phyloP scores from a whole-genome alignment of 2,797 vertebrate species.

The Coendou prehensilis region DNA sequence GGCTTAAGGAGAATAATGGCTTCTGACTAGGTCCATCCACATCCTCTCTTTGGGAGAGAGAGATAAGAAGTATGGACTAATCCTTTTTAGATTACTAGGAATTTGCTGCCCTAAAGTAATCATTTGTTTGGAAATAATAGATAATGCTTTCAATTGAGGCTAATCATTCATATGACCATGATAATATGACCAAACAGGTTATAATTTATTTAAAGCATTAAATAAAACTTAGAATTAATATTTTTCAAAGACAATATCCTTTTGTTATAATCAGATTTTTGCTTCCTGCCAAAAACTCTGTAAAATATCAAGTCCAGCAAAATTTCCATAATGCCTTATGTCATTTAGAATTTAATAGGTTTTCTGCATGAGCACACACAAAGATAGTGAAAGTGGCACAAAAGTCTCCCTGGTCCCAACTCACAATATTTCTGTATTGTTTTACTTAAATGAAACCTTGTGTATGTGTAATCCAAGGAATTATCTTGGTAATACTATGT shows the following conservation, averaged over 20 bases:
- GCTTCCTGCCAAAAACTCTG: background rate
- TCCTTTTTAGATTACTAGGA: background rate
- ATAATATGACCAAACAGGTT: slow-evolving; percentile 13
- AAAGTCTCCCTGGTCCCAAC: background rate
- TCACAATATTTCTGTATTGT: background rate
- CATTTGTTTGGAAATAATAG: background rate
- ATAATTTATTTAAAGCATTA: background rate
- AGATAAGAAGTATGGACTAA: background rate
- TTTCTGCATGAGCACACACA: slow-evolving; percentile 25
- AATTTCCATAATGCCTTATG: slow-evolving; percentile 50
- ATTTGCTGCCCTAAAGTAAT: background rate
- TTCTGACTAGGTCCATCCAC: background rate
- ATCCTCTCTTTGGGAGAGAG: background rate
- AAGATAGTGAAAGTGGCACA: slow-evolving; percentile 1
- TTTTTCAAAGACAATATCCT: background rate
- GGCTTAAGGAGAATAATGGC: background rate
- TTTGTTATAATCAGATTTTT: slow-evolving; percentile 37
- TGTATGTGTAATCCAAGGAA: background rate
- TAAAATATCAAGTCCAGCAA: background rate
- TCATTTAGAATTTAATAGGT: slow-evolving; percentile 48
- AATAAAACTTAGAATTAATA: background rate
- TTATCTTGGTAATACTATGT: background rate
- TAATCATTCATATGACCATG: background rate
- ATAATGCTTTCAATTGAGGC: background rate
- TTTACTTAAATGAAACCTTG: slow-evolving; percentile 10